phyloP scores from a whole-genome alignment of 2,888 invertebrate species.

The Camponotus fellah region DNA sequence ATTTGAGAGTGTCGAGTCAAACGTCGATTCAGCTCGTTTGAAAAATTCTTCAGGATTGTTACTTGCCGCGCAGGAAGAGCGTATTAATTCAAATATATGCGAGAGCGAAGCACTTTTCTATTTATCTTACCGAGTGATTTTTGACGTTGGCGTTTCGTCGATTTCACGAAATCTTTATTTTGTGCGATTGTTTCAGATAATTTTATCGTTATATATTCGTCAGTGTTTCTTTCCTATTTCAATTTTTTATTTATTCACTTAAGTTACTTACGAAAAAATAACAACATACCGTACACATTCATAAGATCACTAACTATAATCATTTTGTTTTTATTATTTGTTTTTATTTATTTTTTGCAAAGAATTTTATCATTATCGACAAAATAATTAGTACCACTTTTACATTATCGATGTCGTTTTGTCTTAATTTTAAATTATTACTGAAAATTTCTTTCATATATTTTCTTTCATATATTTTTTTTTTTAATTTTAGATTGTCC shows the following conservation, averaged over 20 bases:
- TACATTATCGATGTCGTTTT: not conserved
- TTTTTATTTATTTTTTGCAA: constrained; percentile 7
- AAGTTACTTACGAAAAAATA: not conserved
- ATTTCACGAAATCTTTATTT: constrained; percentile 21
- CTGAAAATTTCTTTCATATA: not conserved
- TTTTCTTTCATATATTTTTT: not conserved
- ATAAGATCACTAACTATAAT: not conserved
- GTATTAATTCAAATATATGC: constrained; percentile 67
- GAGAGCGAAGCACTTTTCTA: constrained; percentile 20
- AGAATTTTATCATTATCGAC: not conserved
- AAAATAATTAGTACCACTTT: not conserved
- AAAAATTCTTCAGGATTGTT: constrained; percentile 78
- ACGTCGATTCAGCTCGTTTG: constrained; percentile 71
- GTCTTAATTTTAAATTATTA: constrained; percentile 5
- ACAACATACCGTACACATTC: not conserved
- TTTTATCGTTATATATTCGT: not conserved
- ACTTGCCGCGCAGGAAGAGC: constrained; percentile 77
- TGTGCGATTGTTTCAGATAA: not conserved
- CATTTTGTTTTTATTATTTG: not conserved
- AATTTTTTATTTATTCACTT: not conserved
- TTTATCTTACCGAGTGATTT: constrained; percentile 12
- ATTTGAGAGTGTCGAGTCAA: constrained; percentile 79
- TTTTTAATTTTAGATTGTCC: not conserved
- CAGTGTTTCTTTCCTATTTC: not conserved
- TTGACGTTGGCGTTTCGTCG: not conserved